These are phyloP conservation scores for Doryteuthis pealeii DNA, from an alignment of 1,140 invertebrate genomes.

Conservation along the genomic window DNA sequence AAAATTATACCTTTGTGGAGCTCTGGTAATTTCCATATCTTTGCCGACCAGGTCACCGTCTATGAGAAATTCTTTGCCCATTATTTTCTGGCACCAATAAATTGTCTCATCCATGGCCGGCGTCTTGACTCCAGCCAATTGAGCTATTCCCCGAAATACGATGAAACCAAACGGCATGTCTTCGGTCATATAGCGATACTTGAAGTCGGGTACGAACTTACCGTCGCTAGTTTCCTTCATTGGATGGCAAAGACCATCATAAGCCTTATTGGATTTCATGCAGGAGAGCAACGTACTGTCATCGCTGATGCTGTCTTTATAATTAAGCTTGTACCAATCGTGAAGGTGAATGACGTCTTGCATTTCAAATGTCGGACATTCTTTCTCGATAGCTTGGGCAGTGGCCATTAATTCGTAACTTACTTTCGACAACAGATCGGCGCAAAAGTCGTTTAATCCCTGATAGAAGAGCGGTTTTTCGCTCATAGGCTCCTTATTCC, in stretches of 20 bases:
- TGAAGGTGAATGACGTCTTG: slow-evolving; percentile 38
- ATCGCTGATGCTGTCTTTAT: slow-evolving; percentile 38
- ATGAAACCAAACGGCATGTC: slow-evolving; percentile 46
- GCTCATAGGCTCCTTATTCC: slow-evolving; percentile 44
- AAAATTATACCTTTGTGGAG: slow-evolving; percentile 46
- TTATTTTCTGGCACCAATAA: slow-evolving; percentile 47
- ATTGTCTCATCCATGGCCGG: slow-evolving; percentile 41
- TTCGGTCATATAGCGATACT: slow-evolving; percentile 34
- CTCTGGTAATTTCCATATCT: slow-evolving; percentile 37
- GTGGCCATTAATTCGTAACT: slow-evolving; percentile 41
- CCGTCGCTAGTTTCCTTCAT: slow-evolving; percentile 35
- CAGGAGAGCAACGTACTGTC: slow-evolving; percentile 26
- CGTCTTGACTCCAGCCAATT: slow-evolving; percentile 31
- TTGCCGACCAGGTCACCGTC: slow-evolving; percentile 43
- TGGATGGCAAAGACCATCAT: slow-evolving; percentile 37
- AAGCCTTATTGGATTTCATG: slow-evolving; percentile 42
- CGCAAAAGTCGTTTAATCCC: slow-evolving; percentile 34
- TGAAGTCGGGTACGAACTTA: slow-evolving; percentile 41
- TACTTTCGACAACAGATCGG: slow-evolving; percentile 28
- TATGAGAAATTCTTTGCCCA: slow-evolving; percentile 46
- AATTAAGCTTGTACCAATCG: slow-evolving; percentile 37
- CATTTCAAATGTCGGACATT: slow-evolving; percentile 31
- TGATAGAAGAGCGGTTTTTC: slow-evolving; percentile 44
- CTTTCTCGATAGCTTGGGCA: slow-evolving; percentile 31
- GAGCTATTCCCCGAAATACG: slow-evolving; percentile 41